These are phyloP conservation scores for Erebia palarica DNA, from an alignment of 2,888 invertebrate genomes.

Conservation along the genomic window DNA sequence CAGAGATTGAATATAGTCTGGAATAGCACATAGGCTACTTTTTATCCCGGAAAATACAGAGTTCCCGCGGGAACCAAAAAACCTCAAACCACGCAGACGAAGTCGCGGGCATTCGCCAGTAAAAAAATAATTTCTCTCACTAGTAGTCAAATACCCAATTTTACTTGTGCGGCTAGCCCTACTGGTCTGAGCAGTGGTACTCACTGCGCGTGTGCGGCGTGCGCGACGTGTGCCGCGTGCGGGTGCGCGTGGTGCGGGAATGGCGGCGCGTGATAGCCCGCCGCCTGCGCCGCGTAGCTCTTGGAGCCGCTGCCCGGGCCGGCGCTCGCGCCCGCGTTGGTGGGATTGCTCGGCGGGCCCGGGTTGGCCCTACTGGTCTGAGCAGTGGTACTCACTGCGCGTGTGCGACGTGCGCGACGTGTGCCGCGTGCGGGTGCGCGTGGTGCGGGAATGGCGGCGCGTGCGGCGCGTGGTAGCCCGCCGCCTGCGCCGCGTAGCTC, in stretches of 20 bases:
- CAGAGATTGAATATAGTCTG: too few relatives aligned
- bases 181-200: not conserved
- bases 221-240: conserved; percentile 28
- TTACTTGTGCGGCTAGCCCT: too few relatives aligned
- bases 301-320: conserved; percentile 54
- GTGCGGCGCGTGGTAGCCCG: conserved; percentile 71
- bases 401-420: conserved; percentile 19
- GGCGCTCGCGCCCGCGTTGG: conserved; percentile 28
- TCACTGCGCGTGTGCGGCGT: conserved; percentile 16
- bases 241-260: conserved; percentile 60
- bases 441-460: conserved; percentile 66
- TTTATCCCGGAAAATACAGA: too few relatives aligned
- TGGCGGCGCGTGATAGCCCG: conserved; percentile 68
- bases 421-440: conserved; percentile 41
- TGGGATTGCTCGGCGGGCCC: conserved; percentile 11
- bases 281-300: conserved; percentile 76
- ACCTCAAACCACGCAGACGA: too few relatives aligned
- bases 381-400: not conserved
- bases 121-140: too few relatives aligned
- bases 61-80: too few relatives aligned
- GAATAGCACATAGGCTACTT: too few relatives aligned
- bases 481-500: conserved; percentile 76
- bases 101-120: too few relatives aligned
- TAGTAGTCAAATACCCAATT: too few relatives aligned
- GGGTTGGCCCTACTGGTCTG: not conserved